Evolutionary conservation across 2,797 vertebrate species (phyloP).

Genomic region (Cetoscarus ocellatus): DNA sequence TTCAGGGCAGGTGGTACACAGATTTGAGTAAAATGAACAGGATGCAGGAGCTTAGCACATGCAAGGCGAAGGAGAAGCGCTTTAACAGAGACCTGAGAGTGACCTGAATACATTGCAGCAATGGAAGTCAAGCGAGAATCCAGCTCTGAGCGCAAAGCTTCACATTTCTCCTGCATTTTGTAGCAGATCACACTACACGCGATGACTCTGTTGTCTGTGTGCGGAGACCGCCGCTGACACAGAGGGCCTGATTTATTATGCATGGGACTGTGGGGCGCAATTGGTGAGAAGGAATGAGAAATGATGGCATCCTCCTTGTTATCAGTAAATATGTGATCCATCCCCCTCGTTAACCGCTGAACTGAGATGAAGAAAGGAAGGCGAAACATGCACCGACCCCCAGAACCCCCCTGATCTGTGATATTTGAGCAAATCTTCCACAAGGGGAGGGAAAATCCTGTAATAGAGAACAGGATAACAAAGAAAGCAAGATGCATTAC

Average conservation of each 20-base stretch:
- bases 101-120: slow-evolving; percentile 70
- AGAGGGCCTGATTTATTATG: slow-evolving; percentile 71
- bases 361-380: slow-evolving; percentile 57
- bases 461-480: slow-evolving; percentile 41
- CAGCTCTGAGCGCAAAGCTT: slow-evolving; percentile 42
- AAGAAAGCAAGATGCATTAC: slow-evolving; percentile 48
- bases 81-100: slow-evolving; percentile 59
- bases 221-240: slow-evolving; percentile 55
- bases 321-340: slow-evolving; percentile 69
- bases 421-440: slow-evolving; percentile 61
- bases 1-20: slow-evolving; percentile 58
- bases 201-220: slow-evolving; percentile 46
- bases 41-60: slow-evolving; percentile 51
- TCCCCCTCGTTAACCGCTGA: slow-evolving; percentile 65
- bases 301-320: slow-evolving; percentile 66
- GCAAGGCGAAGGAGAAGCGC: slow-evolving; percentile 32
- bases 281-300: slow-evolving; percentile 57
- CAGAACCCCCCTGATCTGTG: slow-evolving; percentile 10
- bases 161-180: slow-evolving; percentile 54
- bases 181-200: slow-evolving; percentile 50
- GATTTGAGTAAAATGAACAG: slow-evolving; percentile 64
- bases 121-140: slow-evolving; percentile 38
- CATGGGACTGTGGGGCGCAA: slow-evolving; percentile 61
- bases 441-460: slow-evolving; percentile 46
- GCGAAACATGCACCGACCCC: slow-evolving; percentile 28